Conservation (phyloP, 2,797 vertebrate genomes). For the Acridotheres tristis region DNA sequence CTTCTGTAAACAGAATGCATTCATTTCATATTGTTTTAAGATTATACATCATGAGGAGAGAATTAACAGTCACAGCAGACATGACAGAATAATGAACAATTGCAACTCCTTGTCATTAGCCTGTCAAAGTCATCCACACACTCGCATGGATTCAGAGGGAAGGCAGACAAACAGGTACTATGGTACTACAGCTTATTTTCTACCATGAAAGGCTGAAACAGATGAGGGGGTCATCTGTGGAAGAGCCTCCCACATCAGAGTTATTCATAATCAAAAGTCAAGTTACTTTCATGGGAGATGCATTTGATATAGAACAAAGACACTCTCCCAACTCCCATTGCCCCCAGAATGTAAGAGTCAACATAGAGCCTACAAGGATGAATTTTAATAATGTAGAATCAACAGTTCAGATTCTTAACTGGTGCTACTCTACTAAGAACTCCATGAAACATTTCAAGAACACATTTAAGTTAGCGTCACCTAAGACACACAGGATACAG, state of each 20-base stretch:
- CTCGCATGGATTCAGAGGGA: neutral
- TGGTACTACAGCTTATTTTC: neutral
- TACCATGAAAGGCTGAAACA: neutral
- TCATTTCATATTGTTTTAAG: neutral
- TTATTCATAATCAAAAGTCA: neutral
- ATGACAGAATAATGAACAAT: neutral
- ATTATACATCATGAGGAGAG: neutral
- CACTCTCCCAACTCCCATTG: neutral
- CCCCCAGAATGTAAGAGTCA: neutral
- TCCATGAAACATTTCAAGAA: neutral
- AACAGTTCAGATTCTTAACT: neutral
- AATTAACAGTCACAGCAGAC: neutral
- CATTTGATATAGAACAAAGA: neutral
- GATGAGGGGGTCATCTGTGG: neutral
- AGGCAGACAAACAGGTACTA: neutral
- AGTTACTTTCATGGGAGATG: neutral
- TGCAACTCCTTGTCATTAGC: neutral
- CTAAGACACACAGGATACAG: neutral
- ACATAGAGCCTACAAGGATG: neutral
- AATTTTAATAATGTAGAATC: neutral
- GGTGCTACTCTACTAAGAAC: neutral
- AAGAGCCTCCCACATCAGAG: neutral
- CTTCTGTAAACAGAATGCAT: neutral
- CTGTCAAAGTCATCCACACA: neutral
- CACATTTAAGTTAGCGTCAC: neutral